Conservation (phyloP, 1,140 invertebrate genomes). For the Zaprionus lachaisei region DNA sequence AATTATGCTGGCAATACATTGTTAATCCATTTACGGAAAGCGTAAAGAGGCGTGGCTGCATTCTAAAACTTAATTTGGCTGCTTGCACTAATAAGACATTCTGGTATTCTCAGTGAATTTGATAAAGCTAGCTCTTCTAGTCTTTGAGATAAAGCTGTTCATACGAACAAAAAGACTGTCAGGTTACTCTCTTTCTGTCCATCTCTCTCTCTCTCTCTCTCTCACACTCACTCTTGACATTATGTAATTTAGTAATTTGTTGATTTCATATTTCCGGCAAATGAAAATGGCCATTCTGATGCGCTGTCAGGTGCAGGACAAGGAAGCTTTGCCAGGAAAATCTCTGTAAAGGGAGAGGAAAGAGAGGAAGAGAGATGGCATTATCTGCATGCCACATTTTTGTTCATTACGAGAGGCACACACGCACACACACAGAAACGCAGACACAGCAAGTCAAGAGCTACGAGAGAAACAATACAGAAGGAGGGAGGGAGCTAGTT, state of each 20-base stretch:
- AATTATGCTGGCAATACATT: no score
- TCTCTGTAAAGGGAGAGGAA: background rate
- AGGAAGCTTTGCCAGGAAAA: slow-evolving; percentile 10
- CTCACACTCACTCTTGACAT: background rate
- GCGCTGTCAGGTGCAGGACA: slow-evolving; percentile 60
- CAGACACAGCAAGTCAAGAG: slow-evolving; percentile 45
- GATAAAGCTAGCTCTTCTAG: no score
- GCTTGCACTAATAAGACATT: no score
- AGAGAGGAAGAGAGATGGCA: background rate
- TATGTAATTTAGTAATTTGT: slow-evolving; percentile 64
- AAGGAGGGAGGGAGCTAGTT: background rate
- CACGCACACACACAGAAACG: background rate
- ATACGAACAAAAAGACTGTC: no score
- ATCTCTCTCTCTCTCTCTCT: background rate
- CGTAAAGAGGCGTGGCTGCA: no score
- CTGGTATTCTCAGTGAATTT: no score
- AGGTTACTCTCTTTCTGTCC: background rate
- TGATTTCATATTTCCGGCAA: slow-evolving; percentile 69
- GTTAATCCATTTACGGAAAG: no score
- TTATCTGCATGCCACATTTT: slow-evolving; percentile 50
- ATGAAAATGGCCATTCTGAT: slow-evolving; percentile 62
- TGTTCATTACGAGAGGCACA: slow-evolving; percentile 32
- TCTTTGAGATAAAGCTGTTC: background rate
- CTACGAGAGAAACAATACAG: background rate
- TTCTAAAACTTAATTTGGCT: no score